A percentile compares a stretch with the other conserved stretches of the same genome.
These are phyloP conservation scores for Drosophila nebulosa DNA, from an alignment of 1,140 invertebrate species.

Conservation along the genomic window DNA sequence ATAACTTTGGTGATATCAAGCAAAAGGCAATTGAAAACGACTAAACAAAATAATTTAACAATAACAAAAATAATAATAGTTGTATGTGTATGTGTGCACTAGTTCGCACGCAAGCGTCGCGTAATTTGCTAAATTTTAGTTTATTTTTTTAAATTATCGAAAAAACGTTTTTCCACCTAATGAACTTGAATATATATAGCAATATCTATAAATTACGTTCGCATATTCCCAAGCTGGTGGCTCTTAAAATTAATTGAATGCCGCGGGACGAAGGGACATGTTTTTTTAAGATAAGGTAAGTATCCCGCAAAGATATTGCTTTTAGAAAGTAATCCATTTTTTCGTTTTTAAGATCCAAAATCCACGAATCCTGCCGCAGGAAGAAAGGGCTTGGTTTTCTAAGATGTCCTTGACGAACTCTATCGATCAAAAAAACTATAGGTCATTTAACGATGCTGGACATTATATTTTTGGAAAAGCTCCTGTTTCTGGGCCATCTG, in stretches of 20 bases:
- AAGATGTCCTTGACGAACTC: too few species aligned
- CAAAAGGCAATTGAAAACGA: constrained; percentile 74
- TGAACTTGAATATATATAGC: constrained; percentile 19
- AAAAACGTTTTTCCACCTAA: constrained; percentile 73
- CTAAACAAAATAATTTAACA: constrained; percentile 66
- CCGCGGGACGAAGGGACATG: too few species aligned
- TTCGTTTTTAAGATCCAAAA: too few species aligned
- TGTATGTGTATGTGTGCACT: constrained; percentile 40
- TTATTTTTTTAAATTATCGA: constrained; percentile 55
- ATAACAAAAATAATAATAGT: constrained; percentile 49
- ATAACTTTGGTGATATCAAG: constrained; percentile 72
- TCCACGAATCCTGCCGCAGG: too few species aligned
- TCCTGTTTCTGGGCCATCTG: too few species aligned
- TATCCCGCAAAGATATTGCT: too few species aligned
- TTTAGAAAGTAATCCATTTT: too few species aligned
- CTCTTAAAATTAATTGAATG: not conserved
- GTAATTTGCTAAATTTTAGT: constrained; percentile 56
- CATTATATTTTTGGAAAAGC: too few species aligned
- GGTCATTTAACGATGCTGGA: too few species aligned
- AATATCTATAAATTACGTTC: not conserved
- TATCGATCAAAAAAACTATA: too few species aligned
- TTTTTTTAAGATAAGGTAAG: too few species aligned
- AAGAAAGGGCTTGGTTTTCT: too few species aligned
- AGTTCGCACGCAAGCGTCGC: constrained; percentile 7
- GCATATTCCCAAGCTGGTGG: not conserved